Evolutionary conservation across 2,797 vertebrate species (phyloP).

Genomic region (Jordanella pulchra): DNA sequence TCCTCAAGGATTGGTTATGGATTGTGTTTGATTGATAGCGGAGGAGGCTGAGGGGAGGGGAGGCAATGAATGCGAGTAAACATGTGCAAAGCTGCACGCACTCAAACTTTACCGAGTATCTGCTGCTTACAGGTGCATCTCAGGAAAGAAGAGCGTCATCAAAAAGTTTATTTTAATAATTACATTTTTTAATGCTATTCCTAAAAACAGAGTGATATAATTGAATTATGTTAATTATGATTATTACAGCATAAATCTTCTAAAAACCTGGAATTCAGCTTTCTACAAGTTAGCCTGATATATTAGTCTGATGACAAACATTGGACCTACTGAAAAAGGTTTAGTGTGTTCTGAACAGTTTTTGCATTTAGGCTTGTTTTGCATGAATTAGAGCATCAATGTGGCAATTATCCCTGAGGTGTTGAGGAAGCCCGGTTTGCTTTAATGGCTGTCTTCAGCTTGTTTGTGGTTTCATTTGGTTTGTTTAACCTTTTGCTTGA

Average conservation of each 20-base stretch:
- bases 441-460: not conserved
- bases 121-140: not conserved
- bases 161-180: not conserved
- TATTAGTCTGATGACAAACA: too few relatives aligned
- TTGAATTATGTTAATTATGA: not conserved
- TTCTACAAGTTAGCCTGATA: too few relatives aligned
- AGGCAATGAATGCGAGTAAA: slow-evolving; percentile 30
- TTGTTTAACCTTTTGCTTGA: not conserved
- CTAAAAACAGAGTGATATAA: not conserved
- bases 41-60: slow-evolving; percentile 47
- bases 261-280: not conserved
- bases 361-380: not conserved
- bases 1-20: slow-evolving; percentile 57
- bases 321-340: too few relatives aligned
- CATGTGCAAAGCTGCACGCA: slow-evolving; percentile 12
- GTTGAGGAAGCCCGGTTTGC: too few relatives aligned
- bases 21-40: slow-evolving; percentile 63
- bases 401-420: not conserved
- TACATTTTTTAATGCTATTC: too few relatives aligned
- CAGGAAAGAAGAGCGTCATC: not conserved
- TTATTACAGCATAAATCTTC: not conserved
- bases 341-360: not conserved
- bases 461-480: not conserved
- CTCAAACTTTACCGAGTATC: slow-evolving; percentile 39
- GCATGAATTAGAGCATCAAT: not conserved